A percentile compares a stretch with the other conserved stretches of the same genome.
Evolutionary conservation across 2,797 vertebrate genomes (phyloP).

Genomic region (Arctocebus calabarensis): DNA sequence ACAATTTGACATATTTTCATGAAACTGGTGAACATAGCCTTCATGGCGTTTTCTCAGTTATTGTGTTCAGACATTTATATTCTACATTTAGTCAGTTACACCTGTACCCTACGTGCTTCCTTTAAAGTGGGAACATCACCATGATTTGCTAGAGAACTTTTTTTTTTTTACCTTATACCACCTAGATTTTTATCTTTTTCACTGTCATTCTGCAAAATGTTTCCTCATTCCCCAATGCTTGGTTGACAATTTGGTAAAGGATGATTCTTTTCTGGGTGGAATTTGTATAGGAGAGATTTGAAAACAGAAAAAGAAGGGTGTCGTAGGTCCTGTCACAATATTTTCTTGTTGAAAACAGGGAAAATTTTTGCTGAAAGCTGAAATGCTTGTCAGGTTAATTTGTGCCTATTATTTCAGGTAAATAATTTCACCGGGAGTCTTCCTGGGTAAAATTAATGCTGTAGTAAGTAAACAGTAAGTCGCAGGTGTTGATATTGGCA

Average conservation of each 20-base stretch:
- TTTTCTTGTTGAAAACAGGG: slow-evolving; percentile 23
- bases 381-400: slow-evolving; percentile 19
- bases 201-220: not conserved
- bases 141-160: not conserved
- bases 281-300: not conserved
- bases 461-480: not conserved
- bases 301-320: not conserved
- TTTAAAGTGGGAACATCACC: not conserved
- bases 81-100: too few relatives aligned
- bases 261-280: not conserved
- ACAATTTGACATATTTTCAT: too few relatives aligned
- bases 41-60: too few relatives aligned
- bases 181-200: not conserved
- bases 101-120: not conserved
- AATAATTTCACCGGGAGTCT: slow-evolving; percentile 19
- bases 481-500: not conserved
- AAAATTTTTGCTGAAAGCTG: not conserved
- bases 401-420: slow-evolving; percentile 24
- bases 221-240: not conserved
- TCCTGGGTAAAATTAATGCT: slow-evolving; percentile 52
- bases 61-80: too few relatives aligned
- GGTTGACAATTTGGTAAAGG: not conserved
- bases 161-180: not conserved
- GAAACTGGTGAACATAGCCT: too few relatives aligned
- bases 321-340: slow-evolving; percentile 64